Evolutionary conservation across 2,797 vertebrate genomes (phyloP).

Genomic region (Peromyscus eremicus): DNA sequence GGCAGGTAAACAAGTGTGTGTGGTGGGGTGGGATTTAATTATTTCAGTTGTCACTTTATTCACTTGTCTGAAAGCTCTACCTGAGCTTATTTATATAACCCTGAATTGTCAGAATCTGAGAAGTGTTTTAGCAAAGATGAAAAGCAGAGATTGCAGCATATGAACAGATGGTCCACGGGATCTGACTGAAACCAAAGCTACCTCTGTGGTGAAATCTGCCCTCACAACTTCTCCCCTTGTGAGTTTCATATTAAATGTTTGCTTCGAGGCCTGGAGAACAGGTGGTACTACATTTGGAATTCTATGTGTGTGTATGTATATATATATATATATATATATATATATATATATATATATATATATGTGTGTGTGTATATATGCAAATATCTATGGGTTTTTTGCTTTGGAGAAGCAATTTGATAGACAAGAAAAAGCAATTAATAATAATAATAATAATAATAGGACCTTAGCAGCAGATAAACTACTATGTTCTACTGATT

Average conservation of each 20-base stretch:
- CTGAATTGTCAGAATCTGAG: not conserved
- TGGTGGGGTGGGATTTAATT: not conserved
- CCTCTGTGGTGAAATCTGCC: not conserved
- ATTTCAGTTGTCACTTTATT: slow-evolving; percentile 20
- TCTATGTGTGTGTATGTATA: not conserved
- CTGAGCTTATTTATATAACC: not conserved
- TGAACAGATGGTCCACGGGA: not conserved
- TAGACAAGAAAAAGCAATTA: not conserved
- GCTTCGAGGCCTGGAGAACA: not conserved
- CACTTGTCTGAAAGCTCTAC: slow-evolving; percentile 17
- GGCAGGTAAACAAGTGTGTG: not conserved
- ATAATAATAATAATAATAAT: slow-evolving; percentile 47
- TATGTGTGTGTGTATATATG: not conserved
- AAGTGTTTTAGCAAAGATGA: not conserved
- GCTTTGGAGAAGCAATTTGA: not conserved
- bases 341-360: not conserved
- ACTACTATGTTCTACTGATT: not conserved
- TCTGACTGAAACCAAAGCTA: not conserved
- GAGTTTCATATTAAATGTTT: slow-evolving; percentile 34
- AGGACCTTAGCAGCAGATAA: slow-evolving; percentile 6
- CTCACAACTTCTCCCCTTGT: not conserved
- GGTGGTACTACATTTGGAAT: not conserved
- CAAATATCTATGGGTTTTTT: not conserved
- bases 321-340: not conserved
- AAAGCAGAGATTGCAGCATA: not conserved